Conservation (phyloP, 2,113 vertebrate species). For the Calonectris borealis region DNA sequence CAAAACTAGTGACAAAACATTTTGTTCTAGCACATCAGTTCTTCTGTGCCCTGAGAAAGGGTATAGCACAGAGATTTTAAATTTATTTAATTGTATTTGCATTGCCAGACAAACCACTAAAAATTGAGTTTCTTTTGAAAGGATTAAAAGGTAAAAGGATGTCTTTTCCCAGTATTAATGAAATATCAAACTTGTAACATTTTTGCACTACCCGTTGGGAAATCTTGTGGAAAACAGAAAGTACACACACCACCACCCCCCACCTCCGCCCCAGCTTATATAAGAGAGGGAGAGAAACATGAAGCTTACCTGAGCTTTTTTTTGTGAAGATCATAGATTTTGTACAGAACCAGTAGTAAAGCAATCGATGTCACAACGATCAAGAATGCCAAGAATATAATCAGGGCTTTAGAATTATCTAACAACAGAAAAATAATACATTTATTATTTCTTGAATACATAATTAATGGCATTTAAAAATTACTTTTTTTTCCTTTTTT, state of each 20-base stretch:
- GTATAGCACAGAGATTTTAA: neutral
- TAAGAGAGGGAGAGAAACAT: neutral
- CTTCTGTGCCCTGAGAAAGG: neutral
- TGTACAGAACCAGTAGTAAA: slow-evolving; percentile 86
- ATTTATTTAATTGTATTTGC: neutral
- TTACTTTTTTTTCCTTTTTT: neutral
- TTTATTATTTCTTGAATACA: neutral
- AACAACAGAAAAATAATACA: neutral
- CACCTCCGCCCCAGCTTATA: neutral
- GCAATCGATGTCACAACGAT: slow-evolving; percentile 85
- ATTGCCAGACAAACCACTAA: neutral
- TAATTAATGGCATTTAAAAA: neutral
- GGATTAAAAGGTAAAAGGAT: neutral
- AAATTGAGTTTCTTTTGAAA: neutral
- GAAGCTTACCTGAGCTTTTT: slow-evolving; percentile 78
- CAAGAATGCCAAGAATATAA: slow-evolving; percentile 85
- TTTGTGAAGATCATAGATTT: slow-evolving; percentile 85
- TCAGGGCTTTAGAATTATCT: slow-evolving; percentile 89
- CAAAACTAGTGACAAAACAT: neutral
- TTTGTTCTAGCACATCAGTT: neutral
- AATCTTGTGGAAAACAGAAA: neutral
- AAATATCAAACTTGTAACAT: neutral
- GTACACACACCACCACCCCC: too few relatives aligned
- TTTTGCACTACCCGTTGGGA: neutral
- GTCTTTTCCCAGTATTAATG: neutral